Conservation (phyloP, 2,113 vertebrate genomes). For the Urocitellus parryii region DNA sequence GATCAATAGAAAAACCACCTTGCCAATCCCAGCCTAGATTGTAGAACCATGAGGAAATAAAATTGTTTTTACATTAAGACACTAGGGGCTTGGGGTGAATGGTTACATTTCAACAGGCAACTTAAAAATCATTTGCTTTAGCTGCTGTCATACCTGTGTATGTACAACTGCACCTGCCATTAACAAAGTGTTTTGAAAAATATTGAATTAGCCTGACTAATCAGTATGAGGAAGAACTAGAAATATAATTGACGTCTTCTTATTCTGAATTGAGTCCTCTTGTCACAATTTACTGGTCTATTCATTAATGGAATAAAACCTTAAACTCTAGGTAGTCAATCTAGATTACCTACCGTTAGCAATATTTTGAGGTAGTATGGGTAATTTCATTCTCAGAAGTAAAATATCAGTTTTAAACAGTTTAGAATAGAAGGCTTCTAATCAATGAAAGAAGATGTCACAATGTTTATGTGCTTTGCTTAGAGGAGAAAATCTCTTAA, state of each 20-base stretch:
- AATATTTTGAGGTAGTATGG: background rate
- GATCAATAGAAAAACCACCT: background rate
- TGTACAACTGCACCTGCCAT: background rate
- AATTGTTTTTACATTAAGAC: background rate
- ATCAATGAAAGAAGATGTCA: background rate
- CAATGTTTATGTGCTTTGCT: background rate
- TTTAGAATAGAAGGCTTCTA: background rate
- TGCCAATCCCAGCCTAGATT: background rate
- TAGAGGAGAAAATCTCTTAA: background rate
- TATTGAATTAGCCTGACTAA: background rate
- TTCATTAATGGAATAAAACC: background rate
- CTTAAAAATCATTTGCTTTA: background rate
- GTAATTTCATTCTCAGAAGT: background rate
- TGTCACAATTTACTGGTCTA: background rate
- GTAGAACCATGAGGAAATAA: background rate
- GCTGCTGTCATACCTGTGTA: background rate
- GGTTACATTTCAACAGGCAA: background rate
- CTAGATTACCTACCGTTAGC: background rate
- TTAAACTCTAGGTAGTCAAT: background rate
- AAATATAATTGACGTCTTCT: slow-evolving; percentile 12
- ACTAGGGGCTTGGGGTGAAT: background rate
- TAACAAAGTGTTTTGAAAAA: background rate
- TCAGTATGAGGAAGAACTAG: background rate
- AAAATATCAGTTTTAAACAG: background rate
- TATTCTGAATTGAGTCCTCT: background rate